These are phyloP conservation scores for Oxyruncus cristatus DNA, from an alignment of 2,113 vertebrate genomes.

Conservation along the genomic window DNA sequence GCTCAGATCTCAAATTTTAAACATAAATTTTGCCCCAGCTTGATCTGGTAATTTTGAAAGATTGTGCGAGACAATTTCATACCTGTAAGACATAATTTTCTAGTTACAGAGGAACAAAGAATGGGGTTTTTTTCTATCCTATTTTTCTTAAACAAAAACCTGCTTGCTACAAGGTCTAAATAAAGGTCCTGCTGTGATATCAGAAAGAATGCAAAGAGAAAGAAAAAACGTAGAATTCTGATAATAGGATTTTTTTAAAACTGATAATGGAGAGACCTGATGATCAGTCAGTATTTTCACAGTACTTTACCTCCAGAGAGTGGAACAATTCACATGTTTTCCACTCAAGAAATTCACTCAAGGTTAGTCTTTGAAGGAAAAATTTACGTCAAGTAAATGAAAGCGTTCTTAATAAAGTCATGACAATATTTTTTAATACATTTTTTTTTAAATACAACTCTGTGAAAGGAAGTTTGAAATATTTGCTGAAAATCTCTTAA, in stretches of 20 bases:
- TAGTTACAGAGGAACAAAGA: background rate
- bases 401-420: background rate
- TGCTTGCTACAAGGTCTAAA: background rate
- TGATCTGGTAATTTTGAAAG: background rate
- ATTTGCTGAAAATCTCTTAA: background rate
- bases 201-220: background rate
- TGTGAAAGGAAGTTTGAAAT: background rate
- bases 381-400: background rate
- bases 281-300: background rate
- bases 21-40: background rate
- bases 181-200: background rate
- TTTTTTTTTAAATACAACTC: background rate
- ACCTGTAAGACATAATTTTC: background rate
- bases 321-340: background rate
- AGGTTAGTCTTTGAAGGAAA: background rate
- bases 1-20: background rate
- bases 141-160: fast-evolving
- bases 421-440: background rate
- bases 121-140: background rate
- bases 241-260: background rate
- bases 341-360: background rate
- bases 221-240: background rate
- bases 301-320: background rate
- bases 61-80: background rate
- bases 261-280: background rate